Evolutionary conservation across 1,140 invertebrate species (phyloP).

Genomic region (Diplogasteroides magnus): DNA sequence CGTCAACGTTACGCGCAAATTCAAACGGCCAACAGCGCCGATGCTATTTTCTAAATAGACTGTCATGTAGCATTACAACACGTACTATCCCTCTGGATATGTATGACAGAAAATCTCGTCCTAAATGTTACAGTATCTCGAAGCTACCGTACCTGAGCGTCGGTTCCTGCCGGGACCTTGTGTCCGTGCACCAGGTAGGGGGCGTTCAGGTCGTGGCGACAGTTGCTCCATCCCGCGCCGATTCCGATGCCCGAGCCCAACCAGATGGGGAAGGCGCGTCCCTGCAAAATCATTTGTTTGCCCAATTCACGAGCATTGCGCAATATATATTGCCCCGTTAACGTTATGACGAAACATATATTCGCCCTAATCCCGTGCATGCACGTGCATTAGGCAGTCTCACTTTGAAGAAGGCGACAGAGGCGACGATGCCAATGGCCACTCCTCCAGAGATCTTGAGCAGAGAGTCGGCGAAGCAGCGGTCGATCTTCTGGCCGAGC

Average conservation of each 20-base stretch:
- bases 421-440: conserved; percentile 59
- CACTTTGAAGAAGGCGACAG: conserved; percentile 58
- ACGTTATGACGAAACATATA: too few relatives aligned
- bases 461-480: conserved; percentile 59
- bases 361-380: too few relatives aligned
- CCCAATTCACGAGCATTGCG: too few relatives aligned
- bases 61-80: neutral
- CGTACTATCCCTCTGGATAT: neutral
- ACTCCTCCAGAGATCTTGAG: conserved; percentile 61
- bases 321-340: too few relatives aligned
- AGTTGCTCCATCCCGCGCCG: conserved; percentile 62
- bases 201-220: conserved; percentile 59
- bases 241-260: conserved; percentile 56
- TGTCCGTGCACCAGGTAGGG: conserved; percentile 53
- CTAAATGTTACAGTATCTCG: neutral
- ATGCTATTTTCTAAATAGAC: neutral
- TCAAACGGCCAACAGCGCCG: neutral
- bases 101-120: neutral
- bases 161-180: conserved; percentile 36
- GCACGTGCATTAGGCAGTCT: too few relatives aligned
- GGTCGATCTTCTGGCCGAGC: conserved; percentile 60
- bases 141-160: conserved; percentile 10
- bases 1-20: neutral
- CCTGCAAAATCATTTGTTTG: conserved; percentile 24
- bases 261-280: conserved; percentile 56